Conservation (phyloP, 2,888 invertebrate genomes). For the Lithophane semibrunnea region DNA sequence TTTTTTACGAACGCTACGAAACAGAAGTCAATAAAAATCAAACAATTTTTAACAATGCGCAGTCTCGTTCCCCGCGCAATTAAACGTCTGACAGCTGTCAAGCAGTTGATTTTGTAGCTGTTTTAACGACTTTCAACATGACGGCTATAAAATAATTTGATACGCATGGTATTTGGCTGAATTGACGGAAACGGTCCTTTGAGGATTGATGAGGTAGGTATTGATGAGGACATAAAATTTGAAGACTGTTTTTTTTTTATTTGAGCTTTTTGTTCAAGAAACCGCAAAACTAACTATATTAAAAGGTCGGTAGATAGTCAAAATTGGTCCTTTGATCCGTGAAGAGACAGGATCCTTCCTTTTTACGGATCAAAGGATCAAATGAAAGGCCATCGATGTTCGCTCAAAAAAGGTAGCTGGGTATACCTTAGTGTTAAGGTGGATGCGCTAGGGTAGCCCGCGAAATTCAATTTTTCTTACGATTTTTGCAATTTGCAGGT, state of each 20-base stretch:
- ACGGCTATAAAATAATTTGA: conserved; percentile 18
- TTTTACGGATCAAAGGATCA: conserved; percentile 14
- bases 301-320: not conserved
- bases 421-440: not conserved
- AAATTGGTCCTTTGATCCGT: conserved; percentile 9
- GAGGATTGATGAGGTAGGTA: not conserved
- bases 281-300: not conserved
- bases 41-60: not conserved
- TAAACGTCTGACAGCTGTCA: conserved; percentile 45
- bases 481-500: no score
- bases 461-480: no score
- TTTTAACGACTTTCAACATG: conserved; percentile 46
- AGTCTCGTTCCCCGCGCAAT: conserved; percentile 14
- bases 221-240: not conserved
- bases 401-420: no score
- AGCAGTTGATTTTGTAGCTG: conserved; percentile 29
- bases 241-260: not conserved
- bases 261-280: not conserved
- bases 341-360: not conserved
- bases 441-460: no score
- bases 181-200: conserved; percentile 8
- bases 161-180: not conserved
- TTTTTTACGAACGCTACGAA: not conserved
- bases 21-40: conserved; percentile 3
- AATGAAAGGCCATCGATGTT: conserved; percentile 17